These are phyloP conservation scores for Epizoanthus scotinus DNA, from an alignment of 92 coral and sea anemone species.

Conservation along the genomic window DNA sequence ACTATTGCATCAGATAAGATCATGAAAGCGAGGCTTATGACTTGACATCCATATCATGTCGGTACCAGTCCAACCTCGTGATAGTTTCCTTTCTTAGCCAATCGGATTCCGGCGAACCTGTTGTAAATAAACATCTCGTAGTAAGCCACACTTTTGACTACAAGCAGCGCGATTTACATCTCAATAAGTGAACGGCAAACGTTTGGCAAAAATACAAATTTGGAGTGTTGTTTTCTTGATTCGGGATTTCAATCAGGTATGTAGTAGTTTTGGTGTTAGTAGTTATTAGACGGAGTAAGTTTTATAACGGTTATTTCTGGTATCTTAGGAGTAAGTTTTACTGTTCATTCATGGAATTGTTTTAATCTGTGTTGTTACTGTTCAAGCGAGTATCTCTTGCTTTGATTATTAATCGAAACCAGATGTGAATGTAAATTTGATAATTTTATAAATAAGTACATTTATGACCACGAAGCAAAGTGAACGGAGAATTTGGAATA, in stretches of 20 bases:
- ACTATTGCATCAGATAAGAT: conserved; percentile 32
- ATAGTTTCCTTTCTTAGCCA: conserved; percentile 10
- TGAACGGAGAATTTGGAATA: too few species aligned
- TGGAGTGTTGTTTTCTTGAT: background rate
- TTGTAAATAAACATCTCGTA: conserved; percentile 23
- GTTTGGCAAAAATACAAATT: background rate
- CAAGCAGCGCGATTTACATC: conserved; percentile 5
- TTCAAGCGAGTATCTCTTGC: too few species aligned
- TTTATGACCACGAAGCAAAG: too few species aligned
- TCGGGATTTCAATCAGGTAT: conserved; percentile 12
- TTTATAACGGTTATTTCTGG: too few species aligned
- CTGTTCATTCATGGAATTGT: too few species aligned
- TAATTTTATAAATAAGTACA: too few species aligned
- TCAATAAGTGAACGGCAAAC: background rate
- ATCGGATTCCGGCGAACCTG: conserved; percentile 29
- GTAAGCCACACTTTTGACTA: background rate
- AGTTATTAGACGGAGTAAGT: too few species aligned
- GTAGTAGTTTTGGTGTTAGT: background rate
- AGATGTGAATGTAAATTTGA: too few species aligned
- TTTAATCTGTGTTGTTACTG: too few species aligned
- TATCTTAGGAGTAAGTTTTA: too few species aligned
- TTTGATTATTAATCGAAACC: too few species aligned
- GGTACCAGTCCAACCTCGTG: conserved; percentile 32
- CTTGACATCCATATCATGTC: conserved; percentile 20
- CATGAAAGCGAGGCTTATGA: conserved; percentile 5